Evolutionary conservation across 2,888 invertebrate species (phyloP), one percentile per base, ranked within the genome.

Genomic region (Euzophera pinguis): DNA sequence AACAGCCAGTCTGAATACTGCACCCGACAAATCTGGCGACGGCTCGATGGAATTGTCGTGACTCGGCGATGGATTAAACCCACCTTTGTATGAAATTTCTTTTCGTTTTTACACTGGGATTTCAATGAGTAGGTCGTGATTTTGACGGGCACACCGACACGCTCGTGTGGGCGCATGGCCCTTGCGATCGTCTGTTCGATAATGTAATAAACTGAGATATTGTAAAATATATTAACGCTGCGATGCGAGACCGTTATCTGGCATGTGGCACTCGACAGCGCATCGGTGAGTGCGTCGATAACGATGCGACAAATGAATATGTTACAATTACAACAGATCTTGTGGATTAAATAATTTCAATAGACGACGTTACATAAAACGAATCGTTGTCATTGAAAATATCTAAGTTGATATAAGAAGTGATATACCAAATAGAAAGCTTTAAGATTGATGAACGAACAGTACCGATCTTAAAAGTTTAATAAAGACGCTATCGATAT

Each of bases 1-100:
- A 57, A 62, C 32, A 32, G 72, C 57, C 64, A 61, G 55, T 64
- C 60, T 65, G 67, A 68, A 69, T 73, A 67, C 74, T 77, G 73
- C 75, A 81, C 73, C 78, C 77, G 71, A 78, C 78, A 73, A 78
- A 78, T 81, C 79, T 74, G 67, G 69, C 75, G 74, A 75, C 73
- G 63, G 67, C 69, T 75, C 73, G 68, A 71, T 72, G 67, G 69
- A 74, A 75, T 69, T 74, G 74, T 78, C 79, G 77, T 77, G 77
- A 78, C 77, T 75, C 62, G 67, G 59, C 72, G 63, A 76, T 78
- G 74, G 76, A 78, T 78, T 77, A 75, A 73, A 68, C 67, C 71
- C 66, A 77, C 73, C 75, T 79, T 77, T 76, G 73, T 78, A 75
- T 70, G 69, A 77, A 78, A 73, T 75, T 75, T 78, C 73, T 76